A percentile compares a stretch with the other conserved stretches of the same genome.
Conservation (phyloP, 2,888 invertebrate genomes). For the Xylota sylvarum region DNA sequence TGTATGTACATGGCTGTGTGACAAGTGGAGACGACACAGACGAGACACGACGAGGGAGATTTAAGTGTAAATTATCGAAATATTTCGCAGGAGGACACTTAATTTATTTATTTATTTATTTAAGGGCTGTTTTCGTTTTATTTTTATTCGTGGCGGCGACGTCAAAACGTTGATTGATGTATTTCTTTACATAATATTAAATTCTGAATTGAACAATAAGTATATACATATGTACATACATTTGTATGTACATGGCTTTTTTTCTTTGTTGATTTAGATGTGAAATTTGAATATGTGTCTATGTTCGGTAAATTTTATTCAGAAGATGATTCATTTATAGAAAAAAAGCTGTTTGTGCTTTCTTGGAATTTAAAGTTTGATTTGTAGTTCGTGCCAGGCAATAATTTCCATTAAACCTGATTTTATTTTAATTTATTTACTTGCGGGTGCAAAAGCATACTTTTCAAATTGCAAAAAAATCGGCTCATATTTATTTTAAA, state of each 20-base stretch:
- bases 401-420: not conserved
- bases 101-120: slow-evolving; percentile 32
- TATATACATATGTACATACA: no score
- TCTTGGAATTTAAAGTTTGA: not conserved
- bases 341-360: not conserved
- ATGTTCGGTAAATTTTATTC: not conserved
- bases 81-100: slow-evolving; percentile 16
- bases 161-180: slow-evolving; percentile 12
- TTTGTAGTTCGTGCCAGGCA: not conserved
- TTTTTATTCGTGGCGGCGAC: not conserved
- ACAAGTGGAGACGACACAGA: slow-evolving; percentile 5
- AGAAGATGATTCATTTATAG: slow-evolving; percentile 10
- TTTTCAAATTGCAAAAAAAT: no score
- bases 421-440: not conserved
- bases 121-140: slow-evolving; percentile 9
- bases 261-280: not conserved
- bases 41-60: slow-evolving; percentile 2
- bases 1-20: not conserved
- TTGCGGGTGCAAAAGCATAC: no score
- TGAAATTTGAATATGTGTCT: not conserved
- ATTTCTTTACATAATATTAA: slow-evolving; percentile 1
- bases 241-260: not conserved
- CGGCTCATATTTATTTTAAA: no score
- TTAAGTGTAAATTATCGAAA: slow-evolving; percentile 31
- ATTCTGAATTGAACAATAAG: not conserved